Evolutionary conservation across 2,888 invertebrate genomes (phyloP).

Genomic region (Lasioglossum malachurum): DNA sequence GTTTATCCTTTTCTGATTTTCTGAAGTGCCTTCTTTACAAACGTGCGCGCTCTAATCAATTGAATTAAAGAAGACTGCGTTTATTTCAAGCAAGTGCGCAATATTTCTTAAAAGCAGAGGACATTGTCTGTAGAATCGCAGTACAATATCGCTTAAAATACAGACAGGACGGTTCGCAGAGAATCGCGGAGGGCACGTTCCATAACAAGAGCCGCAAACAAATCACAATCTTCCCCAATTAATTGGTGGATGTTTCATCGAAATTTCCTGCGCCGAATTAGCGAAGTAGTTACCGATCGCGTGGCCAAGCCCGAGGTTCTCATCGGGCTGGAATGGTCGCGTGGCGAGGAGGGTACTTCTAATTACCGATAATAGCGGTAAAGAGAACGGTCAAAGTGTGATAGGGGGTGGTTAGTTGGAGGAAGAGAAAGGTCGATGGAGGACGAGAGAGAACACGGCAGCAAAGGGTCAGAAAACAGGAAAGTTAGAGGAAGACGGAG

Average conservation of each 20-base stretch:
- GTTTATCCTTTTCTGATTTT: not conserved
- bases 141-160: not conserved
- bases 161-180: not conserved
- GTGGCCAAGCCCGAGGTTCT: slow-evolving; percentile 42
- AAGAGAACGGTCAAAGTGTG: slow-evolving; percentile 61
- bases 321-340: slow-evolving; percentile 77
- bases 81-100: not conserved
- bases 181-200: not conserved
- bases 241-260: slow-evolving; percentile 26
- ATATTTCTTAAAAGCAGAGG: not conserved
- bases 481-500: not conserved
- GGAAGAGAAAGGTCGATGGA: slow-evolving; percentile 13
- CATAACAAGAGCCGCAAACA: slow-evolving; percentile 20
- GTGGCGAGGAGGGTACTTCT: slow-evolving; percentile 83
- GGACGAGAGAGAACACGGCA: slow-evolving; percentile 18
- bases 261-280: slow-evolving; percentile 60
- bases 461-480: not conserved
- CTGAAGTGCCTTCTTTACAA: not conserved
- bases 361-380: slow-evolving; percentile 82
- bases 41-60: no score
- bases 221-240: slow-evolving; percentile 46
- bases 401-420: slow-evolving; percentile 46
- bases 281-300: slow-evolving; percentile 63
- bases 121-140: not conserved
- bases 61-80: no score